Conservation (phyloP, 2,888 invertebrate genomes). For the Cataglyphis rosenhaueri region DNA sequence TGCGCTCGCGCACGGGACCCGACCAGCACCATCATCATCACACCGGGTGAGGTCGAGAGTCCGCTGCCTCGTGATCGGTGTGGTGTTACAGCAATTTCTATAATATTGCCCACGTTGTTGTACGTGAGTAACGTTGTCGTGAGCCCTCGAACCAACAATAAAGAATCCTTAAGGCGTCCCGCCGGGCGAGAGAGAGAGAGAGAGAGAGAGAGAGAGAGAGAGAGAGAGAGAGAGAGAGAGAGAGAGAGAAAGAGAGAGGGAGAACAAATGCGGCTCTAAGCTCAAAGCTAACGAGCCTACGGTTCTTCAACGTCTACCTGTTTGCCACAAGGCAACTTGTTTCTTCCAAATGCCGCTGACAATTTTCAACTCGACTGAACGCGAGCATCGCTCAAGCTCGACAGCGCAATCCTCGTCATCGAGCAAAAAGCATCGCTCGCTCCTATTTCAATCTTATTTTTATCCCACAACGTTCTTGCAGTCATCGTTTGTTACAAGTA, state of each 20-base stretch:
- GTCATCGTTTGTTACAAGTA: constrained; percentile 36
- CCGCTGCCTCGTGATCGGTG: constrained; percentile 75
- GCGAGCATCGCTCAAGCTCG: constrained; percentile 43
- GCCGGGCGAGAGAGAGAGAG: constrained; percentile 12
- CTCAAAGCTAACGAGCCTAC: constrained; percentile 47
- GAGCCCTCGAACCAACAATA: constrained; percentile 60
- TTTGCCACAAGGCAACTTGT: constrained; percentile 44
- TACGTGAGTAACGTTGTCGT: constrained; percentile 73
- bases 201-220: not conserved
- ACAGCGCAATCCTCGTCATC: constrained; percentile 31
- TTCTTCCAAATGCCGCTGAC: constrained; percentile 45
- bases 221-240: not conserved
- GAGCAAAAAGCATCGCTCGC: constrained; percentile 38
- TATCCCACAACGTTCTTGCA: constrained; percentile 11
- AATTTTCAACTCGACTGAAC: constrained; percentile 55
- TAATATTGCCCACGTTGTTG: constrained; percentile 72
- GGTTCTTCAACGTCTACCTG: constrained; percentile 41
- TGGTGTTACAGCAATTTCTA: constrained; percentile 78
- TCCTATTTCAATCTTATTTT: constrained; percentile 45
- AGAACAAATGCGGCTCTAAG: constrained; percentile 22
- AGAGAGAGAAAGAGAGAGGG: constrained; percentile 14
- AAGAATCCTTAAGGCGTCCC: constrained; percentile 58
- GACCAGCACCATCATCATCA: constrained; percentile 63
- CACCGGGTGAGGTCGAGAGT: constrained; percentile 70
- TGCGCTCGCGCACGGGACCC: constrained; percentile 43